These are phyloP conservation scores for Tolmerus cingulatus DNA, from an alignment of 2,888 invertebrate species.

Conservation along the genomic window DNA sequence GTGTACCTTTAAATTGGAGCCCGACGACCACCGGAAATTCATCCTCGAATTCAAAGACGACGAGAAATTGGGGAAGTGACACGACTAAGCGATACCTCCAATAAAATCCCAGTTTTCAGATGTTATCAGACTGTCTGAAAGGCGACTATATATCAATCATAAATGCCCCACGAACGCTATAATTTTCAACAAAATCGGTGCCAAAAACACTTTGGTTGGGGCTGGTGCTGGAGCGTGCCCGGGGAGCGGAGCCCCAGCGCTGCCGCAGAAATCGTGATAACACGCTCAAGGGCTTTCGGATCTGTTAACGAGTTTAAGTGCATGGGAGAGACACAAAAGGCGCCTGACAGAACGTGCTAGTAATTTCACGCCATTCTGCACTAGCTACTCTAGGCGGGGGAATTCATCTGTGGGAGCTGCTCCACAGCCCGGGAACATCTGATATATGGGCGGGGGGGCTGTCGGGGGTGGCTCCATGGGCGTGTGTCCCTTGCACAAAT, in stretches of 20 bases:
- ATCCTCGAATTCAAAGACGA: background rate
- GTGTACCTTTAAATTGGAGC: background rate
- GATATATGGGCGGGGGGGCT: background rate
- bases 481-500: constrained; percentile 16
- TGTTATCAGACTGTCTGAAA: background rate
- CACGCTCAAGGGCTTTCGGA: constrained; percentile 30
- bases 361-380: constrained; percentile 39
- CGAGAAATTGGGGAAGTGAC: background rate
- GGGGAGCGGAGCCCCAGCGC: background rate
- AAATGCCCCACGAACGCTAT: background rate
- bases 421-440: background rate
- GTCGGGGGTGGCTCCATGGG: background rate
- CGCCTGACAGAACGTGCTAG: constrained; percentile 32
- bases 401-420: background rate
- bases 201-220: constrained; percentile 6
- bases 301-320: constrained; percentile 39
- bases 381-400: constrained; percentile 10
- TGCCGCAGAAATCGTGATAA: constrained; percentile 12
- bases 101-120: background rate
- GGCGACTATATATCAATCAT: constrained; percentile 10
- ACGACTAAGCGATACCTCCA: background rate
- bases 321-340: constrained; percentile 32
- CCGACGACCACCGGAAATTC: background rate
- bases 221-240: background rate
- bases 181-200: constrained; percentile 23